Evolutionary conservation across 30 jellyfish, hydroid and myxozoan species (phyloP), one percentile per base, ranked within the genome.

Genomic region (Pelagia noctiluca): DNA sequence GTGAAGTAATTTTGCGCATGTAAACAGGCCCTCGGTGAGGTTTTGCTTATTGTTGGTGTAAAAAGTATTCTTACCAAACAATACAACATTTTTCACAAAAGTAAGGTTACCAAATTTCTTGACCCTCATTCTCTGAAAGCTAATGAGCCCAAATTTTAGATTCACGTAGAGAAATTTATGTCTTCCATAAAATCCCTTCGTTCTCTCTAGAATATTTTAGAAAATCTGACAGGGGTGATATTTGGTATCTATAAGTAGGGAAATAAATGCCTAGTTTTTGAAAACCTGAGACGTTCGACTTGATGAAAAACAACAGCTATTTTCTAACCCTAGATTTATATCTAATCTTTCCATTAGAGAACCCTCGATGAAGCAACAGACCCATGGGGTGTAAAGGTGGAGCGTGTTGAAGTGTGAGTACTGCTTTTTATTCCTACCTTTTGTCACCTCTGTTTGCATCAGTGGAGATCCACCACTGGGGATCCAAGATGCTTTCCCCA

Each of bases 351-450:
- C 63, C 47, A 76, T 77, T 38, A 84, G 90, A 90, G 76, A 23
- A 78, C 87, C 23, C 90, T 90, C n/a, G 97, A 90, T 38, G 97
- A 78, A 46, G 97, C 97, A 13, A 90, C 97, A 26, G 97, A 90
- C 73, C 97, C 97, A 24, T 90, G 97, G 97, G 97, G 97, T 42
- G 94, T 90, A 76, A 90, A 90, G 48, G 97, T 90, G 30, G 97
- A 90, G 50, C 97, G 97, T 47, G 97, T 90, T 42, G 97, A 90
- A 90, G 97, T 90, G 96, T 87, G 60, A 77, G 95, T 84, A 63
- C 22, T 2, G 2, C 49, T 60, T 60, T 60, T 4, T n/a, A 5
- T 8, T 60, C 11, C 8, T n/a, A 4, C 12, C 21, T 4, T 4
- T 24, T n/a, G 30, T n/a, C 10, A 4, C 10, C 12, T 4, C 22